Percentiles rank a stretch among this genome's conserved stretches.
phyloP scores from a whole-genome alignment of 2,113 vertebrate genomes.

The Onychostoma macrolepis region DNA sequence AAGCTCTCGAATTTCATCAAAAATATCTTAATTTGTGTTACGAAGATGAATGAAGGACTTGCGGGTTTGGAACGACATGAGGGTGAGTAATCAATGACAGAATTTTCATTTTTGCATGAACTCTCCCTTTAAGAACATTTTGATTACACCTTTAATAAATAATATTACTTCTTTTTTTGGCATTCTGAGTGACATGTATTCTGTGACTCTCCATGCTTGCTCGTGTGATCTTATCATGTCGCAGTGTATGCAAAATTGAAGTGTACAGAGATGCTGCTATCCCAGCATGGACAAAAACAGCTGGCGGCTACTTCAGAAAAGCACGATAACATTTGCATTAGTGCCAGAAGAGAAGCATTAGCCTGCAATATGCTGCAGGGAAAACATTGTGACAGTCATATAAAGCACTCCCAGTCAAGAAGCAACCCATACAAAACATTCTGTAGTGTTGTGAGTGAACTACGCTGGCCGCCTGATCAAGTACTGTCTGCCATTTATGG shows the following conservation, averaged over 20 bases:
- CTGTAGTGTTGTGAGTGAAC: neutral
- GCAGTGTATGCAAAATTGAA: neutral
- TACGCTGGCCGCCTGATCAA: neutral
- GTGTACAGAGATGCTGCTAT: slow-evolving; percentile 9
- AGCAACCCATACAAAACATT: neutral
- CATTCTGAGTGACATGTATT: neutral
- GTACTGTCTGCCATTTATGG: neutral
- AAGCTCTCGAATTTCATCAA: no score
- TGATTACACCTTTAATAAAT: neutral
- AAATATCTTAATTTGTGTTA: no score
- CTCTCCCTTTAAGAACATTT: neutral
- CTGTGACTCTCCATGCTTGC: neutral
- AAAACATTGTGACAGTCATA: neutral
- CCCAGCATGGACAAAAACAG: slow-evolving; percentile 3
- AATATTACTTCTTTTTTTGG: neutral
- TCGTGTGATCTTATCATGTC: neutral
- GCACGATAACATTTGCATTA: slow-evolving; percentile 5
- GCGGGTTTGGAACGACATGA: no score
- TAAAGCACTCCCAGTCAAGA: neutral
- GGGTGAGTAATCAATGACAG: neutral
- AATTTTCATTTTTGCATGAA: neutral
- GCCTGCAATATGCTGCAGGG: slow-evolving; percentile 10
- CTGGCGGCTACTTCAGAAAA: neutral
- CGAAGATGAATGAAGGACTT: no score
- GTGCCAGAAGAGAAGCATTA: slow-evolving; percentile 22